These are phyloP conservation scores for Orestias chungarensis DNA, from an alignment of 2,797 vertebrate genomes.

Conservation along the genomic window DNA sequence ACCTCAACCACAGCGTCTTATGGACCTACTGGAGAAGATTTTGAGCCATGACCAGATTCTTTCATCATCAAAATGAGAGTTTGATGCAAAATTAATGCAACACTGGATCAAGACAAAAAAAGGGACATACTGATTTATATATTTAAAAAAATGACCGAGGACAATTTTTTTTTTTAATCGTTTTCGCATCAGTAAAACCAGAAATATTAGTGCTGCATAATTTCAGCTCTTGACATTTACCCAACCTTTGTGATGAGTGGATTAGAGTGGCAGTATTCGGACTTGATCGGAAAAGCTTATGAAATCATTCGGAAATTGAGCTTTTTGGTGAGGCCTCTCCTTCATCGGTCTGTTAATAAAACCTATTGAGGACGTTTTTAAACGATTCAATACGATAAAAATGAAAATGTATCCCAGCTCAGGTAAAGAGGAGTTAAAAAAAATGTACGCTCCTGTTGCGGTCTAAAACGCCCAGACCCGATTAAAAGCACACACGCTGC, in stretches of 20 bases:
- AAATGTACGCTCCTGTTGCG: background rate
- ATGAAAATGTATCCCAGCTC: background rate
- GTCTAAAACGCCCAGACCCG: background rate
- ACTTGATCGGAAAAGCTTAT: background rate
- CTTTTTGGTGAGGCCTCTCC: background rate
- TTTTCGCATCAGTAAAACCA: no score
- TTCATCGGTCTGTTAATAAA: background rate
- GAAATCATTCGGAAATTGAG: background rate
- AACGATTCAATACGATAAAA: background rate
- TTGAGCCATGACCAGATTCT: no score
- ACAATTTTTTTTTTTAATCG: no score
- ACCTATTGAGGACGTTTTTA: background rate
- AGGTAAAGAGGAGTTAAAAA: background rate
- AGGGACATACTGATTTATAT: no score
- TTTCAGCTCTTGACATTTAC: background rate
- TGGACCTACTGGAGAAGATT: no score
- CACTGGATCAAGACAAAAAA: no score
- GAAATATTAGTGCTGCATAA: background rate
- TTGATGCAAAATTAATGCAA: no score
- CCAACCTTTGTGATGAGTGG: background rate
- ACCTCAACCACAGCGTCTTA: no score
- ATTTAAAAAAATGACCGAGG: no score
- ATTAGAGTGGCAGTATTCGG: background rate
- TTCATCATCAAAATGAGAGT: no score
- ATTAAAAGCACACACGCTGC: conserved; percentile 26